phyloP scores from a whole-genome alignment of 2,113 vertebrate genomes.

The Harpagus bidentatus region DNA sequence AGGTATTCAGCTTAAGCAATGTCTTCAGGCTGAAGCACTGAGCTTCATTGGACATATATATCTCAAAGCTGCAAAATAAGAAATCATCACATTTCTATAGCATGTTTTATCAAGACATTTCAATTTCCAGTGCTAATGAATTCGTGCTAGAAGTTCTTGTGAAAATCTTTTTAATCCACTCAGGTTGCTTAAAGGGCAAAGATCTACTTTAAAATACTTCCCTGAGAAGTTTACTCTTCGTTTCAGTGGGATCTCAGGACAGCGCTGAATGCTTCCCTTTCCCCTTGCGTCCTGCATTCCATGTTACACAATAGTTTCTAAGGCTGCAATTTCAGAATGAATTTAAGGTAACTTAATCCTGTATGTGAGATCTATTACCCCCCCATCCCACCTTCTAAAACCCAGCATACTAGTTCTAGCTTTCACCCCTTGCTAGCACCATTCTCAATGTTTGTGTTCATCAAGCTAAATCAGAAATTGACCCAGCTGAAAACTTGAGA shows the following conservation, averaged over 20 bases:
- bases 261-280: not conserved
- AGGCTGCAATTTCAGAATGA: not conserved
- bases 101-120: not conserved
- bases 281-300: not conserved
- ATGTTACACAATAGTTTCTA: not conserved
- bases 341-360: not conserved
- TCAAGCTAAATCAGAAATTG: not conserved
- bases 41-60: not conserved
- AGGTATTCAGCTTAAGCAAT: not conserved
- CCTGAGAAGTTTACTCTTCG: not conserved
- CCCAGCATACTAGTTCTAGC: not conserved
- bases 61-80: not conserved
- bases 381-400: not conserved
- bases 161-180: not conserved
- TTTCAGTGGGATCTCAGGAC: not conserved
- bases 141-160: not conserved
- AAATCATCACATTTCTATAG: not conserved
- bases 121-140: not conserved
- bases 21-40: not conserved
- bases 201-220: not conserved
- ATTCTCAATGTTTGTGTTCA: not conserved
- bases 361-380: not conserved
- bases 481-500: not conserved
- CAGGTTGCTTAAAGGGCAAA: not conserved
- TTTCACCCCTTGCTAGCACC: not conserved